Evolutionary conservation across 1,140 invertebrate genomes (phyloP).

Genomic region (Papilio dardanus): DNA sequence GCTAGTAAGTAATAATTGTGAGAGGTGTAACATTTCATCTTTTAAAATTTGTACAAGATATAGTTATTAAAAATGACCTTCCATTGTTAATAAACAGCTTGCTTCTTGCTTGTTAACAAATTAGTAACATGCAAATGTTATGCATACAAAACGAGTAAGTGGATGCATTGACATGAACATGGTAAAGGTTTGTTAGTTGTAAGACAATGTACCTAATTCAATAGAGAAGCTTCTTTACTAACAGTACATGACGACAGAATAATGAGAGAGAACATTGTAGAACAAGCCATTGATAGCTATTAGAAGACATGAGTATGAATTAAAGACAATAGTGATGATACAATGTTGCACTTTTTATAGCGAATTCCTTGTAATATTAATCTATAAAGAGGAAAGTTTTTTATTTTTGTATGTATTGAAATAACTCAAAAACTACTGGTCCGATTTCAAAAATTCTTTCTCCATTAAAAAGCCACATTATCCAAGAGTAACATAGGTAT

Average conservation of each 20-base stretch:
- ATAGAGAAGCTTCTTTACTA: not conserved
- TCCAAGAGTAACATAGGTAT: too few species aligned
- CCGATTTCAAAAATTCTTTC: too few species aligned
- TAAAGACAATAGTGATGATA: too few species aligned
- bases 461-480: too few species aligned
- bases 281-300: not conserved
- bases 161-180: not conserved
- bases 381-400: too few species aligned
- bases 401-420: too few species aligned
- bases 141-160: not conserved
- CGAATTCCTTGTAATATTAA: too few species aligned
- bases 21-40: too few species aligned
- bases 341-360: not conserved
- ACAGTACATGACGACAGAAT: not conserved
- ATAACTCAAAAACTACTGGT: too few species aligned
- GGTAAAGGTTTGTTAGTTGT: not conserved
- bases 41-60: too few species aligned
- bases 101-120: not conserved
- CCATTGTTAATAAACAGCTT: not conserved
- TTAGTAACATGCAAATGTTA: not conserved
- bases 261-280: not conserved
- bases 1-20: too few species aligned
- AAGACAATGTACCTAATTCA: constrained; percentile 1
- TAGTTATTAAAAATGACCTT: not conserved
- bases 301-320: not conserved